These are phyloP conservation scores for Cygnus atratus DNA, from an alignment of 2,113 vertebrate species.

Conservation along the genomic window DNA sequence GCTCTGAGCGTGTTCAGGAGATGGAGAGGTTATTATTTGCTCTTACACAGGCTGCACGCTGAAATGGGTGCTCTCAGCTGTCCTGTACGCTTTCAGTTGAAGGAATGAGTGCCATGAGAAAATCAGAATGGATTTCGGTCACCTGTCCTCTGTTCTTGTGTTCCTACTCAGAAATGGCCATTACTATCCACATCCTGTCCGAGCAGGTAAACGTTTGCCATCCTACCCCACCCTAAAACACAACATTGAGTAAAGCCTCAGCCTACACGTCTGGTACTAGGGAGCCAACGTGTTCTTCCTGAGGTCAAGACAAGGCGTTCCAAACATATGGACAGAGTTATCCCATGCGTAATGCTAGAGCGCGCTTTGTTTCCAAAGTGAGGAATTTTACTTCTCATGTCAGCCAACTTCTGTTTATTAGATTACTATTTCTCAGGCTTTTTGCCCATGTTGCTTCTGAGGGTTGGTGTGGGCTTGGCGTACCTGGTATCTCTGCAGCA, in stretches of 20 bases:
- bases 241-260: neutral
- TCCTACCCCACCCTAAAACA: neutral
- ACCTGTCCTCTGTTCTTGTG: accelerated
- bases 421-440: neutral
- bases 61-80: accelerated
- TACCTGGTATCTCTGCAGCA: neutral
- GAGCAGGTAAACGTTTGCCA: neutral
- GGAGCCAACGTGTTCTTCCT: accelerated
- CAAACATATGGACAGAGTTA: neutral
- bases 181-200: accelerated
- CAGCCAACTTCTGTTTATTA: neutral
- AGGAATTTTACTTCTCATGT: neutral
- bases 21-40: neutral
- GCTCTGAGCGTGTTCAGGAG: accelerated
- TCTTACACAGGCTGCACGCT: accelerated
- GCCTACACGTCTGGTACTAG: neutral
- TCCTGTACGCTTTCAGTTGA: neutral
- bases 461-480: neutral
- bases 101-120: neutral
- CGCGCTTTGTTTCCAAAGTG: neutral
- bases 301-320: neutral
- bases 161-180: neutral
- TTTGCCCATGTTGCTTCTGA: neutral
- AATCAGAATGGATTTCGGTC: accelerated
- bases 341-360: neutral